A percentile compares a stretch with the other conserved stretches of the same genome.
These are phyloP conservation scores for Monarcha castaneiventris DNA, from an alignment of 2,113 vertebrate species.

Conservation along the genomic window DNA sequence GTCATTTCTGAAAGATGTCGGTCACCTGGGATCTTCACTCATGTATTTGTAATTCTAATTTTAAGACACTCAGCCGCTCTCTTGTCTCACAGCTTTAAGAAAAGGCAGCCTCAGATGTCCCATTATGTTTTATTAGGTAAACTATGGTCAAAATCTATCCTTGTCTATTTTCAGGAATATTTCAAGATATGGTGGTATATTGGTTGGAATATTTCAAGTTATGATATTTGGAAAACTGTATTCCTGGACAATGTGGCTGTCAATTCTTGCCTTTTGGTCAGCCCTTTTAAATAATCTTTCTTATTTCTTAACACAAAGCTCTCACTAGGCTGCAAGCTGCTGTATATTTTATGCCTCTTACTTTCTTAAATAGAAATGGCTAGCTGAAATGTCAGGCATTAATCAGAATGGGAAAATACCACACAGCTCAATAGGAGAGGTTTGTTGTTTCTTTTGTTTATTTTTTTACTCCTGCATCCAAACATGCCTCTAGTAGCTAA, in stretches of 20 bases:
- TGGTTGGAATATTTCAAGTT: not conserved
- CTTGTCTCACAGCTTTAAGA: not conserved
- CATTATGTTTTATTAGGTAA: not conserved
- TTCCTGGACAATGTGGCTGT: not conserved
- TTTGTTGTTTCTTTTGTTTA: not conserved
- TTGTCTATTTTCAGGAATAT: not conserved
- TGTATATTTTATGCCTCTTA: not conserved
- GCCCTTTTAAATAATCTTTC: not conserved
- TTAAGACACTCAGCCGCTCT: not conserved
- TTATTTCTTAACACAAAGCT: not conserved
- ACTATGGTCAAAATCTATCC: not conserved
- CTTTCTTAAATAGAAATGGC: slow-evolving; percentile 10
- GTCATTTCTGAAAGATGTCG: not conserved
- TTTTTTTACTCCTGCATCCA: not conserved
- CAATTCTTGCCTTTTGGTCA: not conserved
- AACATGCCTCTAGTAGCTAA: not conserved
- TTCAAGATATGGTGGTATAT: not conserved
- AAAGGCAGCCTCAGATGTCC: not conserved
- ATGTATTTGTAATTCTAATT: not conserved
- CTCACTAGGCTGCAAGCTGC: not conserved
- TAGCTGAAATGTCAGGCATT: slow-evolving; percentile 22
- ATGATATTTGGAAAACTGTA: not conserved
- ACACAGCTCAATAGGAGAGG: not conserved
- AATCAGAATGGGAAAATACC: not conserved
- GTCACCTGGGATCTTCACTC: not conserved